Evolutionary conservation across 2,797 vertebrate species (phyloP).

Genomic region (Neosilurus hyrtlii): DNA sequence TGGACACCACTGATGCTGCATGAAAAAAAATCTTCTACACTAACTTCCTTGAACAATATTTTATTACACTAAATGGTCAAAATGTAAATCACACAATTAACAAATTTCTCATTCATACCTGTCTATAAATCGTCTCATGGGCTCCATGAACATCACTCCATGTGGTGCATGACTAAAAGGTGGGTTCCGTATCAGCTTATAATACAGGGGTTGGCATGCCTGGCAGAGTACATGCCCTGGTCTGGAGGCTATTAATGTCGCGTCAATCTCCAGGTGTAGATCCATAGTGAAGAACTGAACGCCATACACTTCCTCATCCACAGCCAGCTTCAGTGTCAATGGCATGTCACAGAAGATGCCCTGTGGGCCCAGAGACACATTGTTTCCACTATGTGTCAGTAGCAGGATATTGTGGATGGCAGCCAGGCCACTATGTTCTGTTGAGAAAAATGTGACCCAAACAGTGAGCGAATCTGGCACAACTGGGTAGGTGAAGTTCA

Average conservation of each 20-base stretch:
- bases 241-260: slow-evolving; percentile 86
- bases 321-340: slow-evolving; percentile 84
- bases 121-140: slow-evolving; percentile 83
- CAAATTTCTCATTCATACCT: slow-evolving; percentile 75
- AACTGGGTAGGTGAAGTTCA: slow-evolving; percentile 85
- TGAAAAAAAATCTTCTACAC: slow-evolving; percentile 11
- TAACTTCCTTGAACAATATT: background rate
- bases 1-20: background rate
- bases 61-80: background rate
- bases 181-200: slow-evolving; percentile 86
- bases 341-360: slow-evolving; percentile 92
- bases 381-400: slow-evolving; percentile 82
- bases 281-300: slow-evolving; percentile 96
- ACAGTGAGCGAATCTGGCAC: slow-evolving; percentile 91
- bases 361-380: slow-evolving; percentile 89
- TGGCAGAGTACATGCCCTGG: slow-evolving; percentile 77
- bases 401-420: slow-evolving; percentile 91
- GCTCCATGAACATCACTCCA: slow-evolving; percentile 76
- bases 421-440: slow-evolving; percentile 84
- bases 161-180: slow-evolving; percentile 76
- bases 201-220: slow-evolving; percentile 82
- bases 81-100: background rate
- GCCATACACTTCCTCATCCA: slow-evolving; percentile 83
- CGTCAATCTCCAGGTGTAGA: slow-evolving; percentile 93
- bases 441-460: slow-evolving; percentile 94